Conservation (phyloP, 2,113 vertebrate species). For the Trachemys scripta region DNA sequence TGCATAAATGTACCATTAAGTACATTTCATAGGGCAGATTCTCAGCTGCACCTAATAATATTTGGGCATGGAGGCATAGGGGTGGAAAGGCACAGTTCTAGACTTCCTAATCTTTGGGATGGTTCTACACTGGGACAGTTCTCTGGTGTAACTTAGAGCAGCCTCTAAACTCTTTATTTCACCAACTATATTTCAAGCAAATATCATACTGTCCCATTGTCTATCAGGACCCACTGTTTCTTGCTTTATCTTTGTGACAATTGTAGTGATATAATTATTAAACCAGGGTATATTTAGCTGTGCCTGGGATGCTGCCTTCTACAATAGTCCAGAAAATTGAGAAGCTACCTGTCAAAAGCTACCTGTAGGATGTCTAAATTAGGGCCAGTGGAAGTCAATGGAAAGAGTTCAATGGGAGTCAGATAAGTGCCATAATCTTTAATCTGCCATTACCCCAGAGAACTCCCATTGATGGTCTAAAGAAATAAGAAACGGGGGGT, state of each 20-base stretch:
- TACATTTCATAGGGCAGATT: neutral
- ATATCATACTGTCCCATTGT: neutral
- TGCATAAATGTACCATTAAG: neutral
- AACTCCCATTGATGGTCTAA: neutral
- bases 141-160: neutral
- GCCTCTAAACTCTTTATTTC: neutral
- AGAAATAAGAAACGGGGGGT: neutral
- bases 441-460: neutral
- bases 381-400: fast-evolving
- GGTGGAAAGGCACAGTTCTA: neutral
- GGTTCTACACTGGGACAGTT: neutral
- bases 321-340: neutral
- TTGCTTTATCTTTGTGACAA: slow-evolving; percentile 13
- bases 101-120: neutral
- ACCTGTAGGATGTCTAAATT: neutral
- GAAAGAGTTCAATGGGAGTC: neutral
- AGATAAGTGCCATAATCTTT: neutral
- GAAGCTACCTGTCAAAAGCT: neutral
- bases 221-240: neutral
- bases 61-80: neutral
- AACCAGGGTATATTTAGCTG: neutral
- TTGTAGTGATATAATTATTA: neutral
- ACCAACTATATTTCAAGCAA: neutral
- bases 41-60: neutral
- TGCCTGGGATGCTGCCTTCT: neutral